Base-by-base conservation (phyloP, 1,140 invertebrate genomes). In the Pogonomyrmex californicus region DNA sequence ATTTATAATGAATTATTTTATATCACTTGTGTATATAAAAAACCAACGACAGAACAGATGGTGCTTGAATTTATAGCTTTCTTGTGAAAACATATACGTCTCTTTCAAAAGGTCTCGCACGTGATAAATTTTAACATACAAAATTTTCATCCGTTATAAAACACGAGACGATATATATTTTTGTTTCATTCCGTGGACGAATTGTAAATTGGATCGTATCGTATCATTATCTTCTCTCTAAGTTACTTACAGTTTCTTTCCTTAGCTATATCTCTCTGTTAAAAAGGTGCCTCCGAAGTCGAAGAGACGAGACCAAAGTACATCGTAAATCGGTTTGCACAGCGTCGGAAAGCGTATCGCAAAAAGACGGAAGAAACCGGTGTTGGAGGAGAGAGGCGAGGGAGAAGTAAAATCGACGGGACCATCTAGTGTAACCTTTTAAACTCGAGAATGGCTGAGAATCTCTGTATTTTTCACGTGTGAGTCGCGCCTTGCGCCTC, bases 391-490 rank as follows among this genome's bases (percentile, higher is more conserved):
- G 7, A 36, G 38, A 63, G 17, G 17, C 10, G 23, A 63, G 49
- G 23, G 9, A 75, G 47, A 14, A 23, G 36, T 41, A 23, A 60
- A 62, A 58, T 76, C 56, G 38, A 87, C 49, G 41, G 23, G 23
- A 75, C 33, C 73, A 47, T 47, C 68, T 33, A 58, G 58, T 17
- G 77, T 70, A 85, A 87, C 70, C 63, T 54, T 77, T 87, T 70
- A 70, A 70, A 85, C 47, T 77, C 70, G 54, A 58, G 70, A 82
- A 85, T 75, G 58, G 58, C 63, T 76, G 30, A 75, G 68, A 88
- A 71, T 85, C 49, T 65, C 41, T 49, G 79, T 88, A 76, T 88
- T 85, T 88, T 41, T 83, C 63, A 30, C 14, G 41, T 10, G 10
- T 68, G n/a, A 58, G 47, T 49, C 36, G 60, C 68, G 12, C 65